Conservation (phyloP, 2,888 invertebrate species). For the Acrocyrtus sp. region DNA sequence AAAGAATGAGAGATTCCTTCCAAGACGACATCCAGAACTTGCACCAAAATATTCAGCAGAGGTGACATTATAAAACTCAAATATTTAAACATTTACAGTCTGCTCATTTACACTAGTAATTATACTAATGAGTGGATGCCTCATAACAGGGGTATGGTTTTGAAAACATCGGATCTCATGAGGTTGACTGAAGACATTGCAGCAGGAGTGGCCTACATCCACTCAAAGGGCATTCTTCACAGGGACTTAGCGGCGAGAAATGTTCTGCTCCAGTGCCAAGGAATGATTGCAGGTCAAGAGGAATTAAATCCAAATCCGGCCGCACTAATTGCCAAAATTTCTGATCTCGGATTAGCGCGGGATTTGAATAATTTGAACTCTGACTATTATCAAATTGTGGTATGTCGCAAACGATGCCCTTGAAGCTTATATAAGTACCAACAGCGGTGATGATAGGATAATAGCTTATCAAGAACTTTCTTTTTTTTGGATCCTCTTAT, state of each 20-base stretch:
- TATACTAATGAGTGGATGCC: too few relatives aligned
- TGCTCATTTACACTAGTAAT: too few relatives aligned
- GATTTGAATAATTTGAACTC: slow-evolving; percentile 11
- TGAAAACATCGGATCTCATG: slow-evolving; percentile 37
- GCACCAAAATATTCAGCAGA: slow-evolving; percentile 1
- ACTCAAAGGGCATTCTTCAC: slow-evolving; percentile 38
- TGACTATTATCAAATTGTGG: slow-evolving; percentile 35
- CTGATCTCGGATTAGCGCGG: slow-evolving; percentile 52
- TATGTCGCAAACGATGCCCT: neutral
- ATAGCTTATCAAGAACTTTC: neutral
- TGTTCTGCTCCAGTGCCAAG: slow-evolving; percentile 24
- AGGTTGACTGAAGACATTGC: slow-evolving; percentile 52
- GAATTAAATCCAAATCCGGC: neutral
- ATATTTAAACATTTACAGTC: too few relatives aligned
- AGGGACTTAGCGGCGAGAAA: slow-evolving; percentile 55
- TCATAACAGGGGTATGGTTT: neutral
- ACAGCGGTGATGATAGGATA: neutral
- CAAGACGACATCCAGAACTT: slow-evolving; percentile 28
- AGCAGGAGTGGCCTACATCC: slow-evolving; percentile 38
- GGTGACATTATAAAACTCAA: too few relatives aligned
- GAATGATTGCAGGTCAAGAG: neutral
- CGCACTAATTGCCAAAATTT: slow-evolving; percentile 24
- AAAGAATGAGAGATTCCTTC: slow-evolving; percentile 10
- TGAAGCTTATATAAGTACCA: neutral
- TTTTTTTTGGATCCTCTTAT: neutral